Evolutionary conservation across 2,797 vertebrate genomes (phyloP).

Genomic region (Alca torda): DNA sequence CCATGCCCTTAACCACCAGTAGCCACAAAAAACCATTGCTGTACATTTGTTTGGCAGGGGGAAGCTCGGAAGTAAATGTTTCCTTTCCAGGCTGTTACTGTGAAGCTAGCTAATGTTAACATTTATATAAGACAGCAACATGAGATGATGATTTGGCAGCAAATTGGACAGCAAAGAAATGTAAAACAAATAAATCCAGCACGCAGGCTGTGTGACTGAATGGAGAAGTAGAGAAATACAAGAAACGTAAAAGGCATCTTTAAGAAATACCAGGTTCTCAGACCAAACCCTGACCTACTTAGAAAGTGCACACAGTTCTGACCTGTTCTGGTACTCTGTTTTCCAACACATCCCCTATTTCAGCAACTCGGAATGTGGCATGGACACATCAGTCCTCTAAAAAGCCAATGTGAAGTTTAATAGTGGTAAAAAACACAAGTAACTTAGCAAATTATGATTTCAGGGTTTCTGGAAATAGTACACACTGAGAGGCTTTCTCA

Average conservation of each 20-base stretch:
- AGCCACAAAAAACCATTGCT: background rate
- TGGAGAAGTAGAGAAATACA: background rate
- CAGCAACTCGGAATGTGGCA: background rate
- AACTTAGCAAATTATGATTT: background rate
- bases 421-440: background rate
- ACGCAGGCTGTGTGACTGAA: background rate
- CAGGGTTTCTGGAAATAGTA: background rate
- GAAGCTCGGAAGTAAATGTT: conserved; percentile 49
- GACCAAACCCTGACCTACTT: background rate
- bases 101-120: conserved; percentile 38
- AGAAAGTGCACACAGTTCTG: background rate
- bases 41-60: conserved; percentile 1
- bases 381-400: background rate
- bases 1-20: background rate
- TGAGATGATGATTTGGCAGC: conserved; percentile 7
- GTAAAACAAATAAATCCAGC: conserved; percentile 25
- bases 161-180: conserved; percentile 34
- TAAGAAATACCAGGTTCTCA: background rate
- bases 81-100: conserved; percentile 26
- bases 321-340: background rate
- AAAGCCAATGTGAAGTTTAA: background rate
- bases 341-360: background rate
- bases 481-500: background rate
- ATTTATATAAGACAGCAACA: conserved; percentile 35
- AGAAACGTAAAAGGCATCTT: background rate